Base-by-base conservation (phyloP, 2,888 invertebrate genomes). In the Yponomeuta cagnagella region DNA sequence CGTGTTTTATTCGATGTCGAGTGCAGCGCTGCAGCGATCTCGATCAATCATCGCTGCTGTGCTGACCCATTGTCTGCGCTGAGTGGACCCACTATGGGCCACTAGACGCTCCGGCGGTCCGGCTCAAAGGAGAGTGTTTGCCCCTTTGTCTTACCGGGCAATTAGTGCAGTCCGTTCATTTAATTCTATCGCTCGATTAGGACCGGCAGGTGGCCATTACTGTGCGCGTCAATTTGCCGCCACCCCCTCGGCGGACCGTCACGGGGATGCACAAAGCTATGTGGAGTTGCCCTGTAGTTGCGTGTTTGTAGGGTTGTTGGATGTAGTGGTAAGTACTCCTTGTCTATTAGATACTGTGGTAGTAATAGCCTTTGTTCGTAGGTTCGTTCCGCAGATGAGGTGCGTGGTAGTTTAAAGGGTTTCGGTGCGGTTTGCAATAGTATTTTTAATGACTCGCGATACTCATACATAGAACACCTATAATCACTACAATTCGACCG, bases 111-210 rank as follows among this genome's bases (percentile, higher is more conserved):
- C 63, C 63, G 68, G 48, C 33, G 37, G 37, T 33, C 63, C 67
- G 37, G 37, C 64, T 64, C 52, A 71, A 71, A 70, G 72, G 69
- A 65, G 88, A 89, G 85, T 92, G 91, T 91, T 91, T 90, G 90
- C 85, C 87, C 89, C 91, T 90, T 91, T 91, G 90, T 90, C 91
- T 92, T 91, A 88, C 88, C 81, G 82, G 87, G 82, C 91, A 92
- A 92, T 92, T 92, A 92, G 89, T 89, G 86, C 86, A 84, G 87
- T 85, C 89, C 89, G 91, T 90, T 90, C 90, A 88, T 90, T 91
- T 91, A 91, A 92, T 91, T 89, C 89, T 89, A 90, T 90, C 90
- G 90, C 87, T 90, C 91, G 91, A 92, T 92, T 91, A 91, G 87
- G 84, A 86, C 85, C 81, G 81, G 85, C 86, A 88, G 88, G 86